These are phyloP conservation scores for Peromyscus leucopus DNA, from an alignment of 2,113 vertebrate species.

Conservation along the genomic window DNA sequence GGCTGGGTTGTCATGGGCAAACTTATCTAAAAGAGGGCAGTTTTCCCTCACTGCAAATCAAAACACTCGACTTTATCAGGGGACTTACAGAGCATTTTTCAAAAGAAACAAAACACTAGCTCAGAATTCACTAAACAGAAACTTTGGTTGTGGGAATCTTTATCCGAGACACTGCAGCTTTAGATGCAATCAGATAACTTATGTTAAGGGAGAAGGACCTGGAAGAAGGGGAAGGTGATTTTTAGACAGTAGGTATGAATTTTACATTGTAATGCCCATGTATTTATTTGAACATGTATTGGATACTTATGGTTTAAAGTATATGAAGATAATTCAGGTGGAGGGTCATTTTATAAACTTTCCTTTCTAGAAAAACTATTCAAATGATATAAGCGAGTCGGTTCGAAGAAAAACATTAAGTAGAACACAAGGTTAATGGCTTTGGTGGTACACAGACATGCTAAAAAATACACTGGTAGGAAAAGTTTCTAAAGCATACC, in stretches of 20 bases:
- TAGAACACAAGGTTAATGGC: conserved; percentile 35
- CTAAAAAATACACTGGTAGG: conserved; percentile 33
- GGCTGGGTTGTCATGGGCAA: not conserved
- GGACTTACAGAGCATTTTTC: not conserved
- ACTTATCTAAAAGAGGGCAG: not conserved
- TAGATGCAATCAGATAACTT: conserved; percentile 30
- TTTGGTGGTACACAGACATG: not conserved
- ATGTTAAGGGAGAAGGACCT: not conserved
- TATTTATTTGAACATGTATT: conserved; percentile 43
- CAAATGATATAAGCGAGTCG: conserved; percentile 17
- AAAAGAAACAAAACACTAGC: not conserved
- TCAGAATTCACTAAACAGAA: conserved; percentile 45
- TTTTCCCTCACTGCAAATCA: not conserved
- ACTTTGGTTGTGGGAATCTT: conserved; percentile 1
- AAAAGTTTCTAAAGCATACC: conserved; percentile 35
- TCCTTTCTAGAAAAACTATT: conserved; percentile 44
- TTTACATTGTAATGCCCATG: not conserved
- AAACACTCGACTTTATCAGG: not conserved
- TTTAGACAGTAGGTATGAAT: conserved; percentile 14
- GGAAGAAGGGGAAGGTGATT: not conserved
- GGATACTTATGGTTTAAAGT: conserved; percentile 15
- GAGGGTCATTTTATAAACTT: conserved; percentile 22
- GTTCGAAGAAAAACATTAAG: conserved; percentile 37
- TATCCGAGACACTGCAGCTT: not conserved
- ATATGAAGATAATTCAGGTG: conserved; percentile 41